Conservation (phyloP, 2,113 vertebrate species). For the Dipodomys merriami region DNA sequence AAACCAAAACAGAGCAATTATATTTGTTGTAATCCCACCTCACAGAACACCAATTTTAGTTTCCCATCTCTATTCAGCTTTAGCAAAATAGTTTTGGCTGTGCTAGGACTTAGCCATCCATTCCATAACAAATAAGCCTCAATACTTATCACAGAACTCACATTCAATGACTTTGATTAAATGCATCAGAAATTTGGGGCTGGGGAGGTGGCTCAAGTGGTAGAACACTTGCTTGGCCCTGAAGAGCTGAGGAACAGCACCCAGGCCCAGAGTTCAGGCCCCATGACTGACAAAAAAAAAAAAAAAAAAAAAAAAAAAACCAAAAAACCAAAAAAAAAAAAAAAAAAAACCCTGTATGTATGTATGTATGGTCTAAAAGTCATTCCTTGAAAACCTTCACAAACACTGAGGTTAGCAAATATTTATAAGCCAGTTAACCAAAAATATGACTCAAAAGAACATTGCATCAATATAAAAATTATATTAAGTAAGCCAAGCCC, state of each 20-base stretch:
- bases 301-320: too few species aligned
- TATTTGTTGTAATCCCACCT: neutral
- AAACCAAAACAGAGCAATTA: neutral
- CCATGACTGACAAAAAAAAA: too few species aligned
- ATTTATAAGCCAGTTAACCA: neutral
- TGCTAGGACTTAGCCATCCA: neutral
- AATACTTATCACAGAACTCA: neutral
- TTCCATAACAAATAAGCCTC: neutral
- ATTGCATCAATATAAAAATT: neutral
- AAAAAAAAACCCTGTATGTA: too few species aligned
- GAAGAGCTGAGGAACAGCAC: too few species aligned
- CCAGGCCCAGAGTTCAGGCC: too few species aligned
- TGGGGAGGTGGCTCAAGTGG: too few species aligned
- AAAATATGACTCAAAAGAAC: neutral
- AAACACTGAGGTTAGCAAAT: neutral
- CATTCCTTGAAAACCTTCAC: too few species aligned
- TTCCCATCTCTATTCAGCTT: neutral
- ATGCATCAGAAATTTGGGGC: too few species aligned
- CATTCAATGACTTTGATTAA: neutral
- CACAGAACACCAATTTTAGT: neutral
- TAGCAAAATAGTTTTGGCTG: neutral
- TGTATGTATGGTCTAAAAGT: too few species aligned
- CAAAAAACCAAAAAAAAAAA: too few species aligned
- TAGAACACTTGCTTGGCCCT: too few species aligned
- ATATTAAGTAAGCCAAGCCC: too few species aligned